phyloP scores from a whole-genome alignment of 2,888 invertebrate species.

The Philereme vetulata region DNA sequence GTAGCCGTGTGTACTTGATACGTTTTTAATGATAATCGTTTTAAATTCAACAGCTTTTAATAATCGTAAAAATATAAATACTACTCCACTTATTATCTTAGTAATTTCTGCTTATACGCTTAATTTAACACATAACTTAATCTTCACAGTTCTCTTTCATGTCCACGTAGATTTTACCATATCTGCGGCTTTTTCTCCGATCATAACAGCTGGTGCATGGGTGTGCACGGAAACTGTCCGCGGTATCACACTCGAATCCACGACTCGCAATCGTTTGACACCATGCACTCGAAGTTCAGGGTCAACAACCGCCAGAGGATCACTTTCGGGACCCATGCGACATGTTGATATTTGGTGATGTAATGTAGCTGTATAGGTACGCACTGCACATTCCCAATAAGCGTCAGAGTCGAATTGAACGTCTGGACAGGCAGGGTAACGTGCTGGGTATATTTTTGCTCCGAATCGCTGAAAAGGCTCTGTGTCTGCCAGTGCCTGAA shows the following conservation, averaged over 20 bases:
- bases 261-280: conserved; percentile 73
- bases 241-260: conserved; percentile 82
- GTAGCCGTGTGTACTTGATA: no score
- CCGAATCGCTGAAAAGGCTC: conserved; percentile 79
- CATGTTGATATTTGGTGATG: conserved; percentile 87
- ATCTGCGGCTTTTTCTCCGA: conserved; percentile 83
- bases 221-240: conserved; percentile 81
- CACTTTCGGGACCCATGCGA: conserved; percentile 86
- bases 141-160: conserved; percentile 4
- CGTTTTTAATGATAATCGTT: no score
- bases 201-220: conserved; percentile 83
- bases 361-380: conserved; percentile 84
- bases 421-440: conserved; percentile 85
- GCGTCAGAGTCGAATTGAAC: conserved; percentile 79
- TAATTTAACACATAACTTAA: no score
- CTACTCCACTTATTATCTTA: no score
- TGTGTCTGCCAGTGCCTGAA: conserved; percentile 74
- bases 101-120: no score
- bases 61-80: no score
- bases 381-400: conserved; percentile 87
- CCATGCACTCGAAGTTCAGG: conserved; percentile 80
- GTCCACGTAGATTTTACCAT: conserved; percentile 78
- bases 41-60: no score
- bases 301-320: conserved; percentile 86
- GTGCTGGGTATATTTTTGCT: conserved; percentile 76